Percentiles rank a stretch among this genome's conserved stretches.
Evolutionary conservation across 2,113 vertebrate species (phyloP).

Genomic region (Podilymbus podiceps): DNA sequence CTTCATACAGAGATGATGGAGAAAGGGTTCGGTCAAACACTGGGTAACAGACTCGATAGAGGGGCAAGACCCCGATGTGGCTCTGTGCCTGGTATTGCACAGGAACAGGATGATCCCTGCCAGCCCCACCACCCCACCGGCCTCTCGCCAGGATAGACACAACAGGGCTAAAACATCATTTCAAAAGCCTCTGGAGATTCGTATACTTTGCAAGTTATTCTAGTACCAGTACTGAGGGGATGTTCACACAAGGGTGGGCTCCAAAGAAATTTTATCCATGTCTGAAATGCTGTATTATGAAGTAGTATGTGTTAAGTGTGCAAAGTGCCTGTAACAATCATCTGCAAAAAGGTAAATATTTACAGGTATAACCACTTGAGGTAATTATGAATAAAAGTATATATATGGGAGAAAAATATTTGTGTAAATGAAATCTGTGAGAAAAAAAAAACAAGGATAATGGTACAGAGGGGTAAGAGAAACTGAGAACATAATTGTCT

Average conservation of each 20-base stretch:
- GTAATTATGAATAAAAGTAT: neutral
- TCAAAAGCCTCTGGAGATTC: neutral
- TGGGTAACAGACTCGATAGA: neutral
- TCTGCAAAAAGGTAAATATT: neutral
- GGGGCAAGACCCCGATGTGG: rapidly evolving
- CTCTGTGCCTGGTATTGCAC: rapidly evolving
- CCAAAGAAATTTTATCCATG: neutral
- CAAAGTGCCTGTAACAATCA: neutral
- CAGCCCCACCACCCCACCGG: neutral
- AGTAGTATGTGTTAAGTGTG: neutral
- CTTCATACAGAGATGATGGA: rapidly evolving
- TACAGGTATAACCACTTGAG: neutral
- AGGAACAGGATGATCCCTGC: neutral
- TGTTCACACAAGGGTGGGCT: rapidly evolving
- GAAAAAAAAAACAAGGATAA: neutral
- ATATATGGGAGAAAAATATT: neutral
- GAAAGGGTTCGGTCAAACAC: rapidly evolving
- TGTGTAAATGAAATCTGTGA: neutral
- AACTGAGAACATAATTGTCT: conserved; percentile 38
- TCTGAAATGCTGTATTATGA: neutral
- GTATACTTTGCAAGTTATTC: neutral
- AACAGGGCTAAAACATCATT: neutral
- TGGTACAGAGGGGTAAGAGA: neutral
- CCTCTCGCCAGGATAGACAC: rapidly evolving
- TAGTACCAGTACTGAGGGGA: rapidly evolving